These are phyloP conservation scores for Ceyx melanurus DNA, from an alignment of 2,113 vertebrate species.

Conservation along the genomic window DNA sequence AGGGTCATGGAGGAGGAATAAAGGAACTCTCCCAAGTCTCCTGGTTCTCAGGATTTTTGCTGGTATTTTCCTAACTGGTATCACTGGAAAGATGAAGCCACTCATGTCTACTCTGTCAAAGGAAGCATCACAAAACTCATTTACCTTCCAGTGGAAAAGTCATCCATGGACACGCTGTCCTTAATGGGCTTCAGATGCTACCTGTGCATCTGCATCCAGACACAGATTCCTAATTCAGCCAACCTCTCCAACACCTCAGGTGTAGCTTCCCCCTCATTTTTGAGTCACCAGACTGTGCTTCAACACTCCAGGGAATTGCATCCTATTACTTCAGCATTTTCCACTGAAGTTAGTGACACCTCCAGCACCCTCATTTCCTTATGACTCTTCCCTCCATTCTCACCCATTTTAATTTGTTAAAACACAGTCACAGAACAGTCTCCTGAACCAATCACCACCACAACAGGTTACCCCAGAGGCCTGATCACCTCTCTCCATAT, in stretches of 20 bases:
- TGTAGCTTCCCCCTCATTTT: background rate
- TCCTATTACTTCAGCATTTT: background rate
- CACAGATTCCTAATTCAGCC: background rate
- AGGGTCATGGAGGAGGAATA: background rate
- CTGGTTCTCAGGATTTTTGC: background rate
- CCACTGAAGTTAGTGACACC: background rate
- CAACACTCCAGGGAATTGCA: fast-evolving
- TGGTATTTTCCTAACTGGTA: background rate
- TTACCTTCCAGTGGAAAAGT: background rate
- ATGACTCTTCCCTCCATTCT: background rate
- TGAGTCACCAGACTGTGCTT: background rate
- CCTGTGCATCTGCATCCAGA: background rate
- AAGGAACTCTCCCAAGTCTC: background rate
- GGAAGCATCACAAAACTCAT: background rate
- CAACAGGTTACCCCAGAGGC: background rate
- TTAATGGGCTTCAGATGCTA: background rate
- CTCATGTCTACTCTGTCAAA: background rate
- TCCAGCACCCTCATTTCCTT: background rate
- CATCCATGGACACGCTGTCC: background rate
- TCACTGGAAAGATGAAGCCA: background rate
- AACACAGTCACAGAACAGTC: background rate
- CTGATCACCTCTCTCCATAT: background rate
- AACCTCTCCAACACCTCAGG: background rate
- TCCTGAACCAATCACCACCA: background rate
- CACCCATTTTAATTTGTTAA: background rate